Conservation (phyloP, 2,113 vertebrate genomes). For the Bubo blakistoni region DNA sequence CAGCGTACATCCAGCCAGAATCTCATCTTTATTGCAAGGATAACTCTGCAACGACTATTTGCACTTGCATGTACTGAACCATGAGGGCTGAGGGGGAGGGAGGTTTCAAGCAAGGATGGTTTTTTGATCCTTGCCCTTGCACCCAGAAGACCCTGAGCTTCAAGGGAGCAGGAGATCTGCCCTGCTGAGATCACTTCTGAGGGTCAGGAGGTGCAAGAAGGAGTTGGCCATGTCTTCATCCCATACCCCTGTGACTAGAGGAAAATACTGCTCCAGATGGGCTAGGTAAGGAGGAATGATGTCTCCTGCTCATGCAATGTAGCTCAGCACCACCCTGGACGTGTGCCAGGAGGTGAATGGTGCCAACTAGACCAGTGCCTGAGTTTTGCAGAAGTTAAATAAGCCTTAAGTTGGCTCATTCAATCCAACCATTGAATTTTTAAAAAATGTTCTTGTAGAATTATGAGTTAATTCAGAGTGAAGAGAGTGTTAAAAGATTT, state of each 20-base stretch:
- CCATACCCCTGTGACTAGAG: background rate
- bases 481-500: conserved; percentile 46
- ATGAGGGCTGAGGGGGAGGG: background rate
- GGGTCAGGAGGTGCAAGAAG: background rate
- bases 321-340: fast-evolving
- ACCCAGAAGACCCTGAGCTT: background rate
- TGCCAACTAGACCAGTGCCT: background rate
- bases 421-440: background rate
- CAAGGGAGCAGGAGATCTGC: background rate
- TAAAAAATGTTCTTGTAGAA: background rate
- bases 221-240: background rate
- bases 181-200: background rate
- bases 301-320: background rate
- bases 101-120: background rate
- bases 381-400: background rate
- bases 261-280: background rate
- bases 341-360: too few relatives aligned
- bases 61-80: background rate
- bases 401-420: background rate
- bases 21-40: background rate
- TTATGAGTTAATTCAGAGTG: conserved; percentile 14
- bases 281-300: background rate
- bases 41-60: background rate
- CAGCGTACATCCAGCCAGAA: background rate
- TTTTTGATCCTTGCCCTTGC: background rate